Conservation (phyloP, 1,140 invertebrate genomes). For the Trinorchestia longiramus region DNA sequence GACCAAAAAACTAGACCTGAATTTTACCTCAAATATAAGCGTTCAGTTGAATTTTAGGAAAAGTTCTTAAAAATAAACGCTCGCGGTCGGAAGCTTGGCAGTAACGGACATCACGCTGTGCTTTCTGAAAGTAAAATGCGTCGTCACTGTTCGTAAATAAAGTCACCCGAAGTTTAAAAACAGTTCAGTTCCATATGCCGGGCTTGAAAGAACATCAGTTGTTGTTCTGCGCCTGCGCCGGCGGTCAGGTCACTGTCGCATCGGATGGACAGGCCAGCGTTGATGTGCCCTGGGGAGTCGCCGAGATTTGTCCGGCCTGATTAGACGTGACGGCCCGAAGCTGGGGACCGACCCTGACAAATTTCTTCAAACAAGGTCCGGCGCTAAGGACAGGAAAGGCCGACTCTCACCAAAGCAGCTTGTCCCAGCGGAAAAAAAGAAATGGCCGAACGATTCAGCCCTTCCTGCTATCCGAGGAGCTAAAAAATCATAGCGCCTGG, state of each 20-base stretch:
- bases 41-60: background rate
- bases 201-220: background rate
- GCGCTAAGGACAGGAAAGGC: constrained; percentile 31
- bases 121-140: background rate
- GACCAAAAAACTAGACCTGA: too few relatives aligned
- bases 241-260: background rate
- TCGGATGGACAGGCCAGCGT: background rate
- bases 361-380: constrained; percentile 52
- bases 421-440: background rate
- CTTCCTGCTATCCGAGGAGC: background rate
- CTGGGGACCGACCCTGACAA: constrained; percentile 45
- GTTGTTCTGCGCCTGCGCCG: background rate
- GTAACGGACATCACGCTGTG: background rate
- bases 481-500: too few relatives aligned
- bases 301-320: constrained; percentile 30
- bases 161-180: background rate
- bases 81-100: background rate
- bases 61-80: background rate
- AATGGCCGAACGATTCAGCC: background rate
- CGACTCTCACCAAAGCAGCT: background rate
- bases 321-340: constrained; percentile 33
- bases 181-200: background rate
- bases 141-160: background rate
- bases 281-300: background rate
- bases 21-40: too few relatives aligned